These are phyloP conservation scores for Lucifuga dentata DNA, from an alignment of 2,113 vertebrate species.

Conservation along the genomic window DNA sequence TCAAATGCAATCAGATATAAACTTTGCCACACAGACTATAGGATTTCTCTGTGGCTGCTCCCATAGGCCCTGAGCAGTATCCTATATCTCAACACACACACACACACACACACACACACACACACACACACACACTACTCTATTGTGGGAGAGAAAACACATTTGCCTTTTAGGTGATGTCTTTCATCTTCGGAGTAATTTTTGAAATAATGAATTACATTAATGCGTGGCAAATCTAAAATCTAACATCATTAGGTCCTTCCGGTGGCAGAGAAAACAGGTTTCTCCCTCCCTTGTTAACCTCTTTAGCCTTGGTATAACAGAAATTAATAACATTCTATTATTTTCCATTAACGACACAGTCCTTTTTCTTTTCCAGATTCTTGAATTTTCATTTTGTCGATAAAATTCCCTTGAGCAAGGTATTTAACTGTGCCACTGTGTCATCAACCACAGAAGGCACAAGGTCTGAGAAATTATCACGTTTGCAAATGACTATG, in stretches of 20 bases:
- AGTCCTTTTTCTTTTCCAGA: too few relatives aligned
- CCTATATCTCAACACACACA: constrained; percentile 22
- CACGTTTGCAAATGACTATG: too few relatives aligned
- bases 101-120: background rate
- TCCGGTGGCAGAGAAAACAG: constrained; percentile 25
- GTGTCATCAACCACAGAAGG: too few relatives aligned
- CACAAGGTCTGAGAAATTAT: too few relatives aligned
- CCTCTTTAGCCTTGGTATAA: constrained; percentile 85
- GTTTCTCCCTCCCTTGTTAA: constrained; percentile 26
- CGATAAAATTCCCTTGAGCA: too few relatives aligned
- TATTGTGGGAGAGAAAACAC: background rate
- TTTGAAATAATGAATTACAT: constrained; percentile 21
- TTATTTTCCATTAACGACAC: constrained; percentile 15
- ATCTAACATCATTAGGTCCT: constrained; percentile 24
- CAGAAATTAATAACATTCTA: constrained; percentile 83
- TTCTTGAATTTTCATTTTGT: too few relatives aligned
- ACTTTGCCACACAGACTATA: constrained; percentile 24
- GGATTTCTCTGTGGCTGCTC: constrained; percentile 36
- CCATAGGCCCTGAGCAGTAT: background rate
- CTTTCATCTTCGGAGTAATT: background rate
- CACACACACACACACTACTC: background rate
- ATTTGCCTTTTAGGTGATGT: background rate
- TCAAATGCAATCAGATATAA: constrained; percentile 60
- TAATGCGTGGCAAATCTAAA: constrained; percentile 30
- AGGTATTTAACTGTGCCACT: too few relatives aligned